Percentiles rank a stretch among this genome's conserved stretches.
These are phyloP conservation scores for Crioceris asparagi DNA, from an alignment of 2,888 invertebrate species.

Conservation along the genomic window DNA sequence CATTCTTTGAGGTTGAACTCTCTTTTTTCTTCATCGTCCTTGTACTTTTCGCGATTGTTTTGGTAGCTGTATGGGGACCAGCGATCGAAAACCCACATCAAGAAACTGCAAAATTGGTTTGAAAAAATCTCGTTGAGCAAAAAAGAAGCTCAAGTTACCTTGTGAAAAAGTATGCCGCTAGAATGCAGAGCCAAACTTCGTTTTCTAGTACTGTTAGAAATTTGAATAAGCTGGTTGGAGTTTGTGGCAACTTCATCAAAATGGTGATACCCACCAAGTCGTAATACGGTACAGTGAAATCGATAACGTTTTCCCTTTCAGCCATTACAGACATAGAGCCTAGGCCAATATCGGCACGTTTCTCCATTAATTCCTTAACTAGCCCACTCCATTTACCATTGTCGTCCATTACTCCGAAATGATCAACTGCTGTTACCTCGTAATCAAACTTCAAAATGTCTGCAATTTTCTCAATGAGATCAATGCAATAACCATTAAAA, in stretches of 20 bases:
- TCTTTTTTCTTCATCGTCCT: slow-evolving; percentile 85
- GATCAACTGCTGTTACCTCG: slow-evolving; percentile 69
- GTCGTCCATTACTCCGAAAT: slow-evolving; percentile 86
- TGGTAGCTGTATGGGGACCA: slow-evolving; percentile 97
- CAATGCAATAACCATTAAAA: slow-evolving; percentile 86
- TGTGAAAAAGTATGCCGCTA: slow-evolving; percentile 91
- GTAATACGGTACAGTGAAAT: slow-evolving; percentile 97
- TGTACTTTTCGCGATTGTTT: slow-evolving; percentile 86
- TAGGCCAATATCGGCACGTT: slow-evolving; percentile 86
- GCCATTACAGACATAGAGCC: slow-evolving; percentile 96
- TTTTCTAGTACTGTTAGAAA: slow-evolving; percentile 93
- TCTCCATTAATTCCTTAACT: slow-evolving; percentile 33
- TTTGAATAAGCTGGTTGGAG: slow-evolving; percentile 88
- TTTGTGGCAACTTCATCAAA: slow-evolving; percentile 82
- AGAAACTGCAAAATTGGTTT: slow-evolving; percentile 55
- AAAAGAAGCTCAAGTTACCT: slow-evolving; percentile 42
- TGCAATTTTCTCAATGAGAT: slow-evolving; percentile 80
- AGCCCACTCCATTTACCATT: slow-evolving; percentile 57
- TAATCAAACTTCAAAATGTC: slow-evolving; percentile 81
- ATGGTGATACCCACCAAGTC: slow-evolving; percentile 96
- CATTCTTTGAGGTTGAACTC: slow-evolving; percentile 94
- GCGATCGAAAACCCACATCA: slow-evolving; percentile 95
- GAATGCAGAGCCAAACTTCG: slow-evolving; percentile 93
- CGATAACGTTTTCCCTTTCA: slow-evolving; percentile 91
- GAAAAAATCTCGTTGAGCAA: no score